Percentiles rank a stretch among this genome's conserved stretches.
Evolutionary conservation across 2,888 invertebrate species (phyloP).

Genomic region (Sussaba pulchella): DNA sequence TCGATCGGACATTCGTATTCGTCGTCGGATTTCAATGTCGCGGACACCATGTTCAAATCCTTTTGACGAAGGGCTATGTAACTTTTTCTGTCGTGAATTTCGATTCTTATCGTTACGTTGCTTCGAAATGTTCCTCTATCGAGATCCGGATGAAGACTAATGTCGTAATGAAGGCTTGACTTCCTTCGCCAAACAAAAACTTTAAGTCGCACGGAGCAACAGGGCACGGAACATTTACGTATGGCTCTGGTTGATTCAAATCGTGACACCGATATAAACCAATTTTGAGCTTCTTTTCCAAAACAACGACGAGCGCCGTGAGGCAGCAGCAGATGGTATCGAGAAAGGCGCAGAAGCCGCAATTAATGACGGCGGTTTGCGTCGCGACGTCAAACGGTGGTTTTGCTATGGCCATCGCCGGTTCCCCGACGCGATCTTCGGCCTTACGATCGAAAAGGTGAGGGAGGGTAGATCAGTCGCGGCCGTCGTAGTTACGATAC

Average conservation of each 20-base stretch:
- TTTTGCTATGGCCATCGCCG: conserved; percentile 23
- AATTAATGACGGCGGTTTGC: conserved; percentile 64
- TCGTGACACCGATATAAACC: conserved; percentile 48
- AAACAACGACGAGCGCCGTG: conserved; percentile 72
- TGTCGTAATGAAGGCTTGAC: conserved; percentile 88
- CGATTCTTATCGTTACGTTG: conserved; percentile 85
- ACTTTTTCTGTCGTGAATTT: conserved; percentile 83
- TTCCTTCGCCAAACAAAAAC: conserved; percentile 86
- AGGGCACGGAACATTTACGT: conserved; percentile 66
- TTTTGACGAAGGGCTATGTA: conserved; percentile 85
- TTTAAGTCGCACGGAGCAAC: conserved; percentile 80
- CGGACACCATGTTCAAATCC: conserved; percentile 84
- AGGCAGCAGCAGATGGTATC: conserved; percentile 76
- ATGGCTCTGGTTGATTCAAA: conserved; percentile 57
- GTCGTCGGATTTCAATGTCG: conserved; percentile 81
- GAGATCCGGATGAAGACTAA: conserved; percentile 88
- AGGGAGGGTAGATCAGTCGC: too few species aligned
- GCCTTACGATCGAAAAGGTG: too few species aligned
- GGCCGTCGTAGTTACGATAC: too few species aligned
- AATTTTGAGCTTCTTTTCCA: conserved; percentile 74
- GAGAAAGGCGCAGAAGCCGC: conserved; percentile 76
- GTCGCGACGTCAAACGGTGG: conserved; percentile 23
- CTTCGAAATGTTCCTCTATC: conserved; percentile 87
- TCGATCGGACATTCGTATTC: conserved; percentile 73
- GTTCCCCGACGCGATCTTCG: conserved; percentile 52